Evolutionary conservation across 2,797 vertebrate genomes (phyloP).

Genomic region (Dermochelys coriacea): DNA sequence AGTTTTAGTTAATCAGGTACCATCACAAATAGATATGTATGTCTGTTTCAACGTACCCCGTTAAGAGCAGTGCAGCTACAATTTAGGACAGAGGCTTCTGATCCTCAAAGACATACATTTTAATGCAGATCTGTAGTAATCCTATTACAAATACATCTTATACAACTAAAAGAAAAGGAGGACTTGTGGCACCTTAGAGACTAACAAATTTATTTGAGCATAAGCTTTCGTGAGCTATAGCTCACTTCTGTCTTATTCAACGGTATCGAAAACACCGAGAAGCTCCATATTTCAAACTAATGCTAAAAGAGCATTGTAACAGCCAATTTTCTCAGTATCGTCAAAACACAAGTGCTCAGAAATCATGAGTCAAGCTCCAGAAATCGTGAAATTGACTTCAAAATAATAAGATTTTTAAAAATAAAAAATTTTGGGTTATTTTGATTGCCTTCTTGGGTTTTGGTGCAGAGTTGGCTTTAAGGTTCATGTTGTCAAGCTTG

Average conservation of each 20-base stretch:
- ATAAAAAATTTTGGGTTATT: not conserved
- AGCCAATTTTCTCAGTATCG: not conserved
- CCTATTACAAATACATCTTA: not conserved
- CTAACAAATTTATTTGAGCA: no score
- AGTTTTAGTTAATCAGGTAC: not conserved
- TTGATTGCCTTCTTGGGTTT: not conserved
- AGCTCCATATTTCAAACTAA: not conserved
- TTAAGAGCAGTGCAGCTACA: not conserved
- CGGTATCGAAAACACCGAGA: not conserved
- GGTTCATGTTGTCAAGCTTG: not conserved
- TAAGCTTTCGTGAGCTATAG: no score
- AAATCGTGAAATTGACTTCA: not conserved
- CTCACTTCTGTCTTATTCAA: fast-evolving
- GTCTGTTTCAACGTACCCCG: not conserved
- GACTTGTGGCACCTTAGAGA: no score
- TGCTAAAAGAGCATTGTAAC: not conserved
- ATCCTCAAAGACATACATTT: not conserved
- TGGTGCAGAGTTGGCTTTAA: not conserved
- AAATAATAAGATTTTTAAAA: not conserved
- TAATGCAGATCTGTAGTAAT: not conserved
- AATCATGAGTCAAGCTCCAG: not conserved
- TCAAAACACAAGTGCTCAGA: not conserved
- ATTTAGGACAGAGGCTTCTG: not conserved
- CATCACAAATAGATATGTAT: not conserved
- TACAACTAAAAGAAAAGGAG: no score